These are phyloP conservation scores for Malaclemys terrapin DNA, from an alignment of 2,113 vertebrate genomes.

Conservation along the genomic window DNA sequence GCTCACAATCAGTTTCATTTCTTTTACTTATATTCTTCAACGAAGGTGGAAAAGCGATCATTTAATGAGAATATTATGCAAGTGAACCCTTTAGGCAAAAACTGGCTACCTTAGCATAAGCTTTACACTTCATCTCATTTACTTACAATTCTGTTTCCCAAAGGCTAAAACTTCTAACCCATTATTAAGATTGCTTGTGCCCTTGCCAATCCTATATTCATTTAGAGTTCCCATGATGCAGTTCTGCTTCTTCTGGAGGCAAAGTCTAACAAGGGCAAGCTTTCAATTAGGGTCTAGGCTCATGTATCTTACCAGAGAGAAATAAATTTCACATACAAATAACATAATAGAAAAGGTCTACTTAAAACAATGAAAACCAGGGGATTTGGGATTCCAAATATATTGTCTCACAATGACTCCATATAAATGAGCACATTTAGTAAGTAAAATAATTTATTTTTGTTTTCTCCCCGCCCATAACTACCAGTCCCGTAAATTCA, in stretches of 20 bases:
- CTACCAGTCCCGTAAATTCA: not conserved
- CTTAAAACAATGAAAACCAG: not conserved
- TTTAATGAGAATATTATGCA: constrained; percentile 30
- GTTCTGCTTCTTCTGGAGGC: constrained; percentile 33
- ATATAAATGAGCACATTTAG: not conserved
- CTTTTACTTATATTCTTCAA: constrained; percentile 29
- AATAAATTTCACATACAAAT: not conserved
- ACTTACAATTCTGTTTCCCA: constrained; percentile 35
- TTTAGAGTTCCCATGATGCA: constrained; percentile 46
- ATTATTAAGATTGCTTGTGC: constrained; percentile 43
- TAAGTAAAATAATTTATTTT: too few species aligned
- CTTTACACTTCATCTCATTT: constrained; percentile 28
- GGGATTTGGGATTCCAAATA: fast-evolving
- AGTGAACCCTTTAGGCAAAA: constrained; percentile 6
- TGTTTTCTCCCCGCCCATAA: not conserved
- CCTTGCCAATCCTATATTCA: constrained; percentile 34
- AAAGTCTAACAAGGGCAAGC: constrained; percentile 33
- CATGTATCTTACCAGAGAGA: not conserved
- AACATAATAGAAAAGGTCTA: not conserved
- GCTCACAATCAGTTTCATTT: not conserved
- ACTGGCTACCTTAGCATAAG: constrained; percentile 9
- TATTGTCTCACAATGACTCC: not conserved
- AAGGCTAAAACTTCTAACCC: constrained; percentile 18
- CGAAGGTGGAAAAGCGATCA: constrained; percentile 1
- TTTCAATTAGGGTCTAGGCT: not conserved